phyloP scores from a whole-genome alignment of 2,113 vertebrate genomes.

The Zosterops lateralis region DNA sequence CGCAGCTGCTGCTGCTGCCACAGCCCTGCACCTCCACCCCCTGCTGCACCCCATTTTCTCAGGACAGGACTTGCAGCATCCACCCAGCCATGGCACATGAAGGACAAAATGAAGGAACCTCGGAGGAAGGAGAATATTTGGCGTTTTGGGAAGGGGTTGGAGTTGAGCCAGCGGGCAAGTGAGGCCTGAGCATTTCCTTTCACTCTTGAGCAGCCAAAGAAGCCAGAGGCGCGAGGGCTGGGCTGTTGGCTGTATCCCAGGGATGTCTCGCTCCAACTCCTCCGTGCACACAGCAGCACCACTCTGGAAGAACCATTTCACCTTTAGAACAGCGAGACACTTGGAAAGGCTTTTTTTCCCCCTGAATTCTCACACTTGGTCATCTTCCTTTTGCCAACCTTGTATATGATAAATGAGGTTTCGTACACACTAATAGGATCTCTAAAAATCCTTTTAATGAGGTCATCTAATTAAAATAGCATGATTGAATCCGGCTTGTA shows the following conservation, averaged over 20 bases:
- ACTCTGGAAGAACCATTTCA: neutral
- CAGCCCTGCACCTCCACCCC: constrained; percentile 93
- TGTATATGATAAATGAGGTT: neutral
- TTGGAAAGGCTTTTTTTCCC: neutral
- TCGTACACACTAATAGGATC: neutral
- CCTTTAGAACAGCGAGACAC: neutral
- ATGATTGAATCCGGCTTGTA: neutral
- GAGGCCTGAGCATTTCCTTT: constrained; percentile 51
- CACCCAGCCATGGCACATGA: constrained; percentile 96
- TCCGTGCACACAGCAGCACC: neutral
- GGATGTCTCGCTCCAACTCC: neutral
- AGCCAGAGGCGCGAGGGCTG: constrained; percentile 37
- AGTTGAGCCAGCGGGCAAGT: neutral
- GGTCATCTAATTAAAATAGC: constrained; percentile 28
- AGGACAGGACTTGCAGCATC: constrained; percentile 98
- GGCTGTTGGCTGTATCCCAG: neutral
- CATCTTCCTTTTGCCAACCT: constrained; percentile 7
- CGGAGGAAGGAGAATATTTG: constrained; percentile 1
- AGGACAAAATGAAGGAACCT: neutral
- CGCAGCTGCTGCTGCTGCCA: constrained; percentile 84
- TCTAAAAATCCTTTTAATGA: neutral
- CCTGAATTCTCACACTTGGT: neutral
- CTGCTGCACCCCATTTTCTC: constrained; percentile 98
- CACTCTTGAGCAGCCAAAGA: constrained; percentile 66
- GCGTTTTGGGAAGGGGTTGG: neutral